phyloP scores from a whole-genome alignment of 2,888 invertebrate genomes.

The Pharmacophagus antenor region DNA sequence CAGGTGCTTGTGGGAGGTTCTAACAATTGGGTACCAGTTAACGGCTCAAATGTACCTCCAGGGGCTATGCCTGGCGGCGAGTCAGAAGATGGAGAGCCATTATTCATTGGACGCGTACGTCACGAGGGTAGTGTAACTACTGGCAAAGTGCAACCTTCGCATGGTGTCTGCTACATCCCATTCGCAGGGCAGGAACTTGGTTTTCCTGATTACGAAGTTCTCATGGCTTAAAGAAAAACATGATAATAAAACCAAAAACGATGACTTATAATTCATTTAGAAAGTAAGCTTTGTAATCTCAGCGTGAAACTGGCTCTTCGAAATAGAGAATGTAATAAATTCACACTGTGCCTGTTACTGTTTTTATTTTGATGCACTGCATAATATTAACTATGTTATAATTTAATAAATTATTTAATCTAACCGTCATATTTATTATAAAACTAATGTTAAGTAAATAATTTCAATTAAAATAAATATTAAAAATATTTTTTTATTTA shows the following conservation, averaged over 20 bases:
- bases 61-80: constrained; percentile 87
- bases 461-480: no score
- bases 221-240: constrained; percentile 64
- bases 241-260: constrained; percentile 27
- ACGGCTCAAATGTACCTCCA: constrained; percentile 85
- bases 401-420: constrained; percentile 46
- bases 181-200: constrained; percentile 89
- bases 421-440: not conserved
- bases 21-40: constrained; percentile 86
- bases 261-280: constrained; percentile 29
- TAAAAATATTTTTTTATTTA: no score
- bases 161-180: constrained; percentile 90
- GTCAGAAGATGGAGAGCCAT: constrained; percentile 88
- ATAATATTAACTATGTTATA: constrained; percentile 41
- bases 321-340: constrained; percentile 29
- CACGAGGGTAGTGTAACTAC: constrained; percentile 89
- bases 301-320: constrained; percentile 23
- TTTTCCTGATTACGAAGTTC: constrained; percentile 90
- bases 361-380: constrained; percentile 43
- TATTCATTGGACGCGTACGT: constrained; percentile 88
- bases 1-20: constrained; percentile 82
- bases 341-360: constrained; percentile 42
- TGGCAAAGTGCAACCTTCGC: constrained; percentile 92
- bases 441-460: no score
- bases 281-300: constrained; percentile 24